phyloP scores from a whole-genome alignment of 1,140 invertebrate species.

The Tyrophagus putrescentiae region DNA sequence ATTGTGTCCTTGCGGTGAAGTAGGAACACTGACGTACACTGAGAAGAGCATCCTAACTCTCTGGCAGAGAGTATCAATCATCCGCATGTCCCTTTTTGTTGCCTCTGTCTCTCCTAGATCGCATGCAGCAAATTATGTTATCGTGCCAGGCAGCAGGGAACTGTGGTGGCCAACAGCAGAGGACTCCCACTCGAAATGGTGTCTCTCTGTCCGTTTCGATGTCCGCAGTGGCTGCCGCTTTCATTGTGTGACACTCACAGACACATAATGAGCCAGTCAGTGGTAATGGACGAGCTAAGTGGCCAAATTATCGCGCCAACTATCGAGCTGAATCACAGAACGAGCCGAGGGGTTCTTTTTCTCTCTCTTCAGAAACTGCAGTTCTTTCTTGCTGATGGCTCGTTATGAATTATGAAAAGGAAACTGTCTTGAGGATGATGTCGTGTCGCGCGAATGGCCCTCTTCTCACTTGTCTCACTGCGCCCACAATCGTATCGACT shows the following conservation, averaged over 20 bases:
- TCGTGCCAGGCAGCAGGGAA: not conserved
- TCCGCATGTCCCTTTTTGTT: no score
- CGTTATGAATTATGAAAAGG: constrained; percentile 8
- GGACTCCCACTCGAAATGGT: not conserved
- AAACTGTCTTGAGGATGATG: not conserved
- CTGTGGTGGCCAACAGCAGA: not conserved
- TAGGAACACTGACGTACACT: no score
- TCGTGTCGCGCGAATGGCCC: not conserved
- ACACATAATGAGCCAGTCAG: not conserved
- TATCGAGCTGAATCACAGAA: not conserved
- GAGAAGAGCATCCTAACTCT: no score
- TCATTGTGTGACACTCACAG: not conserved
- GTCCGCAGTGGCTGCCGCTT: not conserved
- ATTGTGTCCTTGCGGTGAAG: no score
- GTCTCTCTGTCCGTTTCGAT: not conserved
- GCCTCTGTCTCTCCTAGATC: no score
- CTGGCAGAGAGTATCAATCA: constrained; percentile 10
- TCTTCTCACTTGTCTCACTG: not conserved
- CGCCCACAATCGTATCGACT: not conserved
- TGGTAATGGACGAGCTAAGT: constrained; percentile 15
- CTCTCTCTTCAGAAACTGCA: not conserved
- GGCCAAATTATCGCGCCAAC: constrained; percentile 4
- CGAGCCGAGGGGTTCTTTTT: not conserved
- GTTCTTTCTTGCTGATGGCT: not conserved
- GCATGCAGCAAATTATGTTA: constrained; percentile 14